Evolutionary conservation across 2,797 vertebrate genomes (phyloP).

Genomic region (Chelon auratus): DNA sequence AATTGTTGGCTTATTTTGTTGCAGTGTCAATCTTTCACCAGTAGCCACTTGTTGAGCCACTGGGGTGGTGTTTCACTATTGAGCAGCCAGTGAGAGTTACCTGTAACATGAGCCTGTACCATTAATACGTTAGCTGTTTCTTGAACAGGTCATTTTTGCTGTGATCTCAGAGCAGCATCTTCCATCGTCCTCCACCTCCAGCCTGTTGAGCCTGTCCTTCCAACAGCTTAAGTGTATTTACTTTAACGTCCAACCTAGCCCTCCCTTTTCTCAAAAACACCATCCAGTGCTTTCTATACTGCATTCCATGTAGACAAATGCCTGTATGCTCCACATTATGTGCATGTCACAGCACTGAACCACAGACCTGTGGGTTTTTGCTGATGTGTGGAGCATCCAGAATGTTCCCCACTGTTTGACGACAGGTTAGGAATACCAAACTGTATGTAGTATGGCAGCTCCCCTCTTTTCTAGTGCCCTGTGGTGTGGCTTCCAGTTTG

Average conservation of each 20-base stretch:
- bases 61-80: not conserved
- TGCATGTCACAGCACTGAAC: slow-evolving; percentile 69
- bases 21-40: slow-evolving; percentile 2
- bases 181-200: not conserved
- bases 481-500: slow-evolving; percentile 49
- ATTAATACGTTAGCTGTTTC: slow-evolving; percentile 22
- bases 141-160: slow-evolving; percentile 16
- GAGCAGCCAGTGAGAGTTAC: slow-evolving; percentile 28
- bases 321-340: slow-evolving; percentile 62
- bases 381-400: slow-evolving; percentile 70
- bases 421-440: slow-evolving; percentile 30
- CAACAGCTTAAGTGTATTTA: not conserved
- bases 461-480: slow-evolving; percentile 27
- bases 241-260: slow-evolving; percentile 7
- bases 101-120: slow-evolving; percentile 25
- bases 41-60: slow-evolving; percentile 34
- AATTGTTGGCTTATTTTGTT: slow-evolving; percentile 3
- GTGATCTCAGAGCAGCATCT: slow-evolving; percentile 15
- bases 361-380: slow-evolving; percentile 63
- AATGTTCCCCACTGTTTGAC: slow-evolving; percentile 67
- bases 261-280: slow-evolving; percentile 1
- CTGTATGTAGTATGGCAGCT: slow-evolving; percentile 13
- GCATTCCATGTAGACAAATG: slow-evolving; percentile 50
- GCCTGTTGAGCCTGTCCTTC: not conserved
- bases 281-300: slow-evolving; percentile 56